Base-by-base conservation (phyloP, 2,888 invertebrate genomes). In the Diloba caeruleocephala region DNA sequence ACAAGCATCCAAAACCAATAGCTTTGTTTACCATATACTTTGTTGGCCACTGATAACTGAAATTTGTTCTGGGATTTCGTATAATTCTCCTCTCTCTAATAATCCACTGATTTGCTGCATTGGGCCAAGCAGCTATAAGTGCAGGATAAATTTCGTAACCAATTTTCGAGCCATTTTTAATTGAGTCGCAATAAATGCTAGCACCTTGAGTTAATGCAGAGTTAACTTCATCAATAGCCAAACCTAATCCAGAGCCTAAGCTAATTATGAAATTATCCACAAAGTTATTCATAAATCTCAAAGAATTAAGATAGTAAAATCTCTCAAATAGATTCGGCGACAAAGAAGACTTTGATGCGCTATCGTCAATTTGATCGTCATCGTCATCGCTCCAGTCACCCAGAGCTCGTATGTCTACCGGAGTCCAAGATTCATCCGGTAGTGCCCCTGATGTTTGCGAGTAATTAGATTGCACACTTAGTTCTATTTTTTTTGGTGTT, bases 41-140 rank as follows among this genome's bases (percentile, higher is more conserved):
- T 1, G 95, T 95, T 0, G 97, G 97, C 96, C 97, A 97, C 51
- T 94, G 94, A 61, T 95, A 95, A 49, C 88, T 90, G 34, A 94
- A 94, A 45, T 94, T 94, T 0, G 94, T 95, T 65, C 94, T 88
- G 0, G 94, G 94, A 78, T 95, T 95, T 37, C 86, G 92, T 36
- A 94, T 90, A 12, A 92, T 88, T 32, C 94, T 94, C 41, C 96
- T 91, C 33, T 94, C 89, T 42, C 97, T 91, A 41, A 94, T 85
- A 13, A 95, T 87, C 95, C 96, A 97, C 64, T 95, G 95, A 66
- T 95, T 94, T 0, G 96, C 96, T 63, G 95, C 94, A 62, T 94
- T 94, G 0, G 97, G 97, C 97, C 97, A 97, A 10, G 94, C 89
- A n/a, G 95, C 94, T 65, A 94, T 88, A 13, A 97, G 88, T n/a